Conservation (phyloP, 2,888 invertebrate genomes). For the Nasonia oneida region DNA sequence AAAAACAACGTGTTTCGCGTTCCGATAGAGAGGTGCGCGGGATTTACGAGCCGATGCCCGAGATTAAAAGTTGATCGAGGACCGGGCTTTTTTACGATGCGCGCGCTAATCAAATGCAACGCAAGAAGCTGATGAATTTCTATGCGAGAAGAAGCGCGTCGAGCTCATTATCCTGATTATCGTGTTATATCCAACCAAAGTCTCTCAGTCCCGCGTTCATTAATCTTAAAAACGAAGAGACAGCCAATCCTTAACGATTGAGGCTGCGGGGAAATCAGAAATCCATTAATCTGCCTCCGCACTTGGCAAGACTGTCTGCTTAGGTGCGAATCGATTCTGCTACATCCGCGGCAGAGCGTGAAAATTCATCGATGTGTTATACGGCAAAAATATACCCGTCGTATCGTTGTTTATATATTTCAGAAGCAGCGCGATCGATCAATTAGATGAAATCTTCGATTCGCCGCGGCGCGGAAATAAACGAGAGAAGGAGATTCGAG, state of each 20-base stretch:
- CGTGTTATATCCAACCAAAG: conserved; percentile 9
- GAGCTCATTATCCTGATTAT: conserved; percentile 29
- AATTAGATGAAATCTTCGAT: background rate
- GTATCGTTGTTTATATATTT: background rate
- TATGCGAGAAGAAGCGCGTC: background rate
- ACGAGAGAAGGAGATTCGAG: background rate
- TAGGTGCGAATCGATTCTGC: conserved; percentile 26
- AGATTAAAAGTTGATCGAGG: background rate
- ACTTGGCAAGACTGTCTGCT: conserved; percentile 42
- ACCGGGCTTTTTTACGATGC: background rate
- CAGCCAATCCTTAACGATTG: conserved; percentile 21
- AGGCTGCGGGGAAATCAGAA: conserved; percentile 28
- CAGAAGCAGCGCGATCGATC: background rate
- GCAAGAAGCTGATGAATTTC: background rate
- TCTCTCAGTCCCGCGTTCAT: conserved; percentile 7
- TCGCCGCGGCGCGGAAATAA: background rate
- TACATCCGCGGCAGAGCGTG: background rate
- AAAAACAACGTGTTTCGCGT: background rate
- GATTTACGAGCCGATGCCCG: background rate
- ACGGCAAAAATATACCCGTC: background rate
- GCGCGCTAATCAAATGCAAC: too few species aligned
- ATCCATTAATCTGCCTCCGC: conserved; percentile 43
- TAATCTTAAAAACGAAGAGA: conserved; percentile 33
- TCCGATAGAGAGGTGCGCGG: background rate
- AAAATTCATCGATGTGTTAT: background rate